Conservation (phyloP, 2,113 vertebrate species). For the Callithrix jacchus region DNA sequence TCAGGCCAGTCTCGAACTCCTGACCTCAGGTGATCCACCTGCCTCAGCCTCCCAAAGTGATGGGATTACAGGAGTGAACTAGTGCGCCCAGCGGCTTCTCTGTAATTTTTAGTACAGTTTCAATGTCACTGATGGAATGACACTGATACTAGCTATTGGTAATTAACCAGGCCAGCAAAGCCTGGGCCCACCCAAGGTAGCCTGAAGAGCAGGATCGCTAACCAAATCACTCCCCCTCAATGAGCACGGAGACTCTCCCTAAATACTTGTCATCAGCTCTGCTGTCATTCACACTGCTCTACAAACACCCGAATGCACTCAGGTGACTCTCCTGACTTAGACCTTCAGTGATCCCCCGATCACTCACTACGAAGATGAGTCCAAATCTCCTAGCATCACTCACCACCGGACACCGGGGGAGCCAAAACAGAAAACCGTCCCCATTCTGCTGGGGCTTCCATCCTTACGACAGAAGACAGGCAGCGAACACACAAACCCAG, state of each 20-base stretch:
- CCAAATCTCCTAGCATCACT: neutral
- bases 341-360: neutral
- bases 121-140: neutral
- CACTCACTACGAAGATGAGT: neutral
- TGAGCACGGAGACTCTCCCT: neutral
- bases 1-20: too few relatives aligned
- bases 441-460: fast-evolving
- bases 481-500: neutral
- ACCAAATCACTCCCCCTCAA: neutral
- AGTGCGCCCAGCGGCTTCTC: neutral
- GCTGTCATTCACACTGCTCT: neutral
- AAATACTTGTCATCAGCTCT: neutral
- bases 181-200: fast-evolving
- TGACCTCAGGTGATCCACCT: too few relatives aligned
- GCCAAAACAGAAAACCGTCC: neutral
- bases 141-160: neutral
- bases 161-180: neutral
- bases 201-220: fast-evolving
- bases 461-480: fast-evolving
- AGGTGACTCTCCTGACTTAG: neutral
- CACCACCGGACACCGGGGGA: fast-evolving
- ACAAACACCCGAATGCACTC: neutral
- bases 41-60: too few relatives aligned
- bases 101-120: neutral
- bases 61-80: too few relatives aligned